Evolutionary conservation across 2,888 invertebrate species (phyloP).

Genomic region (Cryptophagus acutangulus): DNA sequence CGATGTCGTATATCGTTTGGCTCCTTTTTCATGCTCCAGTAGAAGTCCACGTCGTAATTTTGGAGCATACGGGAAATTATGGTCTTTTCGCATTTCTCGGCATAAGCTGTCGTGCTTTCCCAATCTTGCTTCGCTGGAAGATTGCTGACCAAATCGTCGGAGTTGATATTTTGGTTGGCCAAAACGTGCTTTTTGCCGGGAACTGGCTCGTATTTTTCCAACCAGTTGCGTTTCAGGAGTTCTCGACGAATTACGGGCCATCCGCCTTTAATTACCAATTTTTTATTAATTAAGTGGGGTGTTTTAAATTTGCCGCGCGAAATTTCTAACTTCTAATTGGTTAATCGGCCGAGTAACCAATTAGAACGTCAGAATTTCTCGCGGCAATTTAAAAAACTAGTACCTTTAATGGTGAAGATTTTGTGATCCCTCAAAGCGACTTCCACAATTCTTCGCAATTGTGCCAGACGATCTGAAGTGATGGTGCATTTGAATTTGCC

Average conservation of each 20-base stretch:
- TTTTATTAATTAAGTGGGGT: background rate
- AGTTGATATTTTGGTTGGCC: slow-evolving; percentile 11
- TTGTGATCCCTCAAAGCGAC: slow-evolving; percentile 60
- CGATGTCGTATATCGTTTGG: slow-evolving; percentile 66
- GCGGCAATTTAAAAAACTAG: too few relatives aligned
- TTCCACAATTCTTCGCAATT: slow-evolving; percentile 61
- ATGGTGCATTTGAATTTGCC: slow-evolving; percentile 52
- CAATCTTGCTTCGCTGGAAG: slow-evolving; percentile 44
- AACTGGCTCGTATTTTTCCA: slow-evolving; percentile 57
- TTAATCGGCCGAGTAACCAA: too few relatives aligned
- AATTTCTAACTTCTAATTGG: too few relatives aligned
- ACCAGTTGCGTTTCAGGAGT: slow-evolving; percentile 66
- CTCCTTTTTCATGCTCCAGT: slow-evolving; percentile 86
- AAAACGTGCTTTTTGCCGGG: slow-evolving; percentile 22
- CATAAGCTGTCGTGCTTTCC: slow-evolving; percentile 46
- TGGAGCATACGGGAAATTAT: slow-evolving; percentile 69
- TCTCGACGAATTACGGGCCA: slow-evolving; percentile 68
- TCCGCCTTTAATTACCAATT: too few relatives aligned
- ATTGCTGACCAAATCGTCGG: slow-evolving; percentile 43
- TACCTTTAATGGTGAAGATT: slow-evolving; percentile 60
- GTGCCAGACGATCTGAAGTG: slow-evolving; percentile 60
- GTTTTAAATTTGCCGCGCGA: too few relatives aligned
- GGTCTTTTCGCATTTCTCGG: slow-evolving; percentile 62
- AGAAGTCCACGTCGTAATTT: slow-evolving; percentile 76
- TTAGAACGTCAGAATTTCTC: too few relatives aligned